Evolutionary conservation across 2,888 invertebrate genomes (phyloP).

Genomic region (Drosophila meridiana): DNA sequence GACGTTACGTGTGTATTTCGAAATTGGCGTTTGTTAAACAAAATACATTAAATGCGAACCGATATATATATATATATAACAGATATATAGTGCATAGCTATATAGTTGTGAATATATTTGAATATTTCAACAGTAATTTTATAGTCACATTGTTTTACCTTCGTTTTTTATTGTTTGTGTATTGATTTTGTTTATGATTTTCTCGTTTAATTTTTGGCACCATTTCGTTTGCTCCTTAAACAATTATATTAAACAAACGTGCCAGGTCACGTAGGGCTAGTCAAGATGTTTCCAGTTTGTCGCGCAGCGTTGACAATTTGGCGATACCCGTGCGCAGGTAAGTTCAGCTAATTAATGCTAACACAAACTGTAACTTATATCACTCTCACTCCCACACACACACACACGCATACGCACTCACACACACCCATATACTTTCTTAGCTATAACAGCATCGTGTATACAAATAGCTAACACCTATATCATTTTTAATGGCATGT

Average conservation of each 20-base stretch:
- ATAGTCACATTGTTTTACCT: slow-evolving; percentile 28
- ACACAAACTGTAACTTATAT: slow-evolving; percentile 11
- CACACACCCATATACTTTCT: not conserved
- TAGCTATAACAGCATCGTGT: not conserved
- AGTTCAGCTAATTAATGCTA: slow-evolving; percentile 70
- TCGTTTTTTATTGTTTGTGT: slow-evolving; percentile 50
- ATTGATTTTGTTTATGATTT: slow-evolving; percentile 70
- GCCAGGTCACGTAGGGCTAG: slow-evolving; percentile 94
- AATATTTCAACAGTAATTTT: slow-evolving; percentile 3
- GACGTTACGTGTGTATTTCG: slow-evolving; percentile 57
- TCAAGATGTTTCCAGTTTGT: slow-evolving; percentile 90
- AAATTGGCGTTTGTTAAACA: slow-evolving; percentile 71
- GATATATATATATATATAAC: not conserved
- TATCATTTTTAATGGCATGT: not conserved
- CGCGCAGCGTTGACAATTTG: slow-evolving; percentile 89
- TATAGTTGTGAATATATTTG: slow-evolving; percentile 14
- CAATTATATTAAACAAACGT: slow-evolving; percentile 52
- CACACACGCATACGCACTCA: not conserved
- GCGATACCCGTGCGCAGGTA: slow-evolving; percentile 88
- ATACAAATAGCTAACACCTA: slow-evolving; percentile 2
- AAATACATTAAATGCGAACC: slow-evolving; percentile 7
- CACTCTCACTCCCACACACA: not conserved
- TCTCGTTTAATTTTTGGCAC: slow-evolving; percentile 72
- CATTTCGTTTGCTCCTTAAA: slow-evolving; percentile 78
- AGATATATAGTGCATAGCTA: not conserved